Evolutionary conservation across 2,888 invertebrate genomes (phyloP).

Genomic region (Diogma glabrata): DNA sequence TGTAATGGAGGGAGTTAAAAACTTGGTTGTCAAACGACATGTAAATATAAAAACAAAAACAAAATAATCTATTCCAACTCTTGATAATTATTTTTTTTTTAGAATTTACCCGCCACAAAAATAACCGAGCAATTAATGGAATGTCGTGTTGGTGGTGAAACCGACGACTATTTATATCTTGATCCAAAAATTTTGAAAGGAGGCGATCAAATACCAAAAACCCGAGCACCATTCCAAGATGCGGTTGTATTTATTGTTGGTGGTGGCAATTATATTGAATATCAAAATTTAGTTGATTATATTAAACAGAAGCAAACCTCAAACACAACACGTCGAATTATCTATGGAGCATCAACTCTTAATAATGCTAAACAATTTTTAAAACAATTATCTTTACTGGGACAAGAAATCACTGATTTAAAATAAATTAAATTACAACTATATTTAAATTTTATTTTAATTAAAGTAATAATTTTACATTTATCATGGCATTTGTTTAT

Average conservation of each 20-base stretch:
- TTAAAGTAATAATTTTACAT: no score
- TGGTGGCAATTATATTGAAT: constrained; percentile 97
- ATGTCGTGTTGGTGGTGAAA: constrained; percentile 60
- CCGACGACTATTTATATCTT: constrained; percentile 83
- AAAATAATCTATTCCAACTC: constrained; percentile 7
- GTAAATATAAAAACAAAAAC: constrained; percentile 42
- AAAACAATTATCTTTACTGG: constrained; percentile 73
- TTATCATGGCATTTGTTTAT: no score
- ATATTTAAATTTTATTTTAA: no score
- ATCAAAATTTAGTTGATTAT: constrained; percentile 95
- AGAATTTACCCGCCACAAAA: constrained; percentile 90
- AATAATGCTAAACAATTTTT: constrained; percentile 91
- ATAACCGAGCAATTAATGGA: constrained; percentile 85
- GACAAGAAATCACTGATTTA: constrained; percentile 50
- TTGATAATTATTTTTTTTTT: constrained; percentile 7
- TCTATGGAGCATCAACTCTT: constrained; percentile 91
- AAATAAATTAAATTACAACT: constrained; percentile 4
- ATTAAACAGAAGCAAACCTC: constrained; percentile 70
- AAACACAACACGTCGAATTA: constrained; percentile 59
- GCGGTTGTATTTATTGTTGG: constrained; percentile 86
- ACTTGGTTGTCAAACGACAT: constrained; percentile 95
- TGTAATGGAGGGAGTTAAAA: constrained; percentile 99
- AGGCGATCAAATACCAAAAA: constrained; percentile 49
- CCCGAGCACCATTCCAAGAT: constrained; percentile 65
- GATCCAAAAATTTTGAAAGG: constrained; percentile 89